Evolutionary conservation across 2,888 invertebrate genomes (phyloP).

Genomic region (Gymnosoma rotundatum): DNA sequence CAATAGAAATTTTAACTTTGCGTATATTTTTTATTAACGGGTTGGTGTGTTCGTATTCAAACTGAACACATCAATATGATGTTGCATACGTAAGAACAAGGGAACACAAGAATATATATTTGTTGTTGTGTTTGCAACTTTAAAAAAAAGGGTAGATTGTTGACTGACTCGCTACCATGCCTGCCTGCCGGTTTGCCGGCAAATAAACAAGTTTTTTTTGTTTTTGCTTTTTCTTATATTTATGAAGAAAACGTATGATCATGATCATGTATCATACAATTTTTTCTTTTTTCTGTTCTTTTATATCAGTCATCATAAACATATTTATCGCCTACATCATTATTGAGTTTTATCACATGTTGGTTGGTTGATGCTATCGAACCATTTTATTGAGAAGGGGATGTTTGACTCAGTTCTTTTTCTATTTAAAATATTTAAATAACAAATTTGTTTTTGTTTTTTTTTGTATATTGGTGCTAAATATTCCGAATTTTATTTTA

Average conservation of each 20-base stretch:
- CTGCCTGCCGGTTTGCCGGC: constrained; percentile 56
- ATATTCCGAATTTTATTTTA: constrained; percentile 29
- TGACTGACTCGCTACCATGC: constrained; percentile 5
- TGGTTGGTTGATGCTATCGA: neutral
- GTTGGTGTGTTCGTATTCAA: neutral
- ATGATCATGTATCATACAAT: constrained; percentile 45
- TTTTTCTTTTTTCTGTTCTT: constrained; percentile 14
- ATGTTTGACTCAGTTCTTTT: constrained; percentile 62
- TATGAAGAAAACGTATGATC: constrained; percentile 42
- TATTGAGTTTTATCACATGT: constrained; percentile 47
- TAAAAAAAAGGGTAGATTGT: constrained; percentile 31
- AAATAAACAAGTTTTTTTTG: constrained; percentile 58
- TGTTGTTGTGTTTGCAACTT: neutral
- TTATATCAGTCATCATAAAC: constrained; percentile 35
- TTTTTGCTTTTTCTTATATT: constrained; percentile 13
- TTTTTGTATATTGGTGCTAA: constrained; percentile 2
- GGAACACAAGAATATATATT: neutral
- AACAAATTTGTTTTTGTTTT: constrained; percentile 31
- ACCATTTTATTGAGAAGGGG: constrained; percentile 35
- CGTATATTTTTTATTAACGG: neutral
- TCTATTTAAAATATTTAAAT: constrained; percentile 53
- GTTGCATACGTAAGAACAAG: neutral
- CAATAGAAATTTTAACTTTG: neutral
- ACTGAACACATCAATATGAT: neutral
- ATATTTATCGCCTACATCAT: constrained; percentile 47